Evolutionary conservation across 2,797 vertebrate genomes (phyloP).

Genomic region (Simalia tracyae): DNA sequence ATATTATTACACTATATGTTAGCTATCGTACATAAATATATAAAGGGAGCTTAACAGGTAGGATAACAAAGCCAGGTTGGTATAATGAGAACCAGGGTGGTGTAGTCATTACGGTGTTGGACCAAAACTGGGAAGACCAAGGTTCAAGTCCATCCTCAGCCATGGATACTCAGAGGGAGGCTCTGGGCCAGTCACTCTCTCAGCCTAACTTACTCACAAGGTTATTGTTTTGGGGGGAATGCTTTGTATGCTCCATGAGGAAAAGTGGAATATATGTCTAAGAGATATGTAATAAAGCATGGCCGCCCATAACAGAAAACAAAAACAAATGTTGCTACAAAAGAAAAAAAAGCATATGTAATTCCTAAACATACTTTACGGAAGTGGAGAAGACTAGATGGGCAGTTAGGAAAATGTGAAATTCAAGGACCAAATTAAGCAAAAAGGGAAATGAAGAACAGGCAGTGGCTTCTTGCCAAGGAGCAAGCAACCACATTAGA

Average conservation of each 20-base stretch:
- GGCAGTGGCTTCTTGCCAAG: neutral
- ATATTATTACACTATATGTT: neutral
- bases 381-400: neutral
- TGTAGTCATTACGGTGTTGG: too few species aligned
- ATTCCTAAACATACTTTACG: neutral
- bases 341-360: neutral
- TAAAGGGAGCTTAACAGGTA: neutral
- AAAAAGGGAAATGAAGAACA: slow-evolving; percentile 22
- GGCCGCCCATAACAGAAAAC: neutral
- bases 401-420: neutral
- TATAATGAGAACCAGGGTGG: too few species aligned
- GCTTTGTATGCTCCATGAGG: neutral
- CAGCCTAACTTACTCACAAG: neutral
- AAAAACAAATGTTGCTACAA: neutral
- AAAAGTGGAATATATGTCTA: neutral
- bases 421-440: slow-evolving; percentile 1
- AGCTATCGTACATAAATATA: neutral
- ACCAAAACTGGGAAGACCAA: neutral
- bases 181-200: neutral
- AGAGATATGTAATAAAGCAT: neutral
- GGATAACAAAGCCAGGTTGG: too few species aligned
- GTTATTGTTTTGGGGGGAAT: neutral
- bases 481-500: neutral
- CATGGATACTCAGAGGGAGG: neutral
- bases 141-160: neutral